Conservation (phyloP, 2,888 invertebrate species). For the Ormyrus thymus region DNA sequence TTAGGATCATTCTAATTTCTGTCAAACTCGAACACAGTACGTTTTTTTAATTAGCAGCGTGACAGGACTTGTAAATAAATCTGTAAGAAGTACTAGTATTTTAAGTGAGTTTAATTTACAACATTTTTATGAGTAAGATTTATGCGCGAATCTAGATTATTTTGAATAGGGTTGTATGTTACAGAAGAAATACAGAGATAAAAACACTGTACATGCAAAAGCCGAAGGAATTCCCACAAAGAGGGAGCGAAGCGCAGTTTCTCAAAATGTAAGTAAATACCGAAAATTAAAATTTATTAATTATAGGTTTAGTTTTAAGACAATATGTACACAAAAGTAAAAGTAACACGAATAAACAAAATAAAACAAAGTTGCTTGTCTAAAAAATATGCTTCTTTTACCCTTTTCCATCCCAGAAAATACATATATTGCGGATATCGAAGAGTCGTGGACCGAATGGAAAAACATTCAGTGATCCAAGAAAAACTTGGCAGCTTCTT, state of each 20-base stretch:
- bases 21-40: not conserved
- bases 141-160: conserved; percentile 24
- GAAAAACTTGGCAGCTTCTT: conserved; percentile 24
- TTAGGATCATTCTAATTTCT: conserved; percentile 4
- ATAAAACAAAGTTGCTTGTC: not conserved
- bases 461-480: conserved; percentile 10
- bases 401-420: not conserved
- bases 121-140: conserved; percentile 12
- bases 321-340: not conserved
- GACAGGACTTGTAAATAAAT: not conserved
- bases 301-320: conserved; percentile 4
- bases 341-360: not conserved
- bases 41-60: conserved; percentile 3
- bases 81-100: not conserved
- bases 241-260: no score
- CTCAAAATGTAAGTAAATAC: conserved; percentile 44
- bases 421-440: not conserved
- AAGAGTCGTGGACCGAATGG: not conserved
- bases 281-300: not conserved
- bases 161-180: conserved; percentile 53
- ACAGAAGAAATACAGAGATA: conserved; percentile 45
- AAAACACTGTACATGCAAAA: conserved; percentile 30
- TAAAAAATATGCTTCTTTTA: not conserved
- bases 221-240: no score
- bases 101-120: conserved; percentile 47